Base-by-base conservation (phyloP, 2,797 vertebrate genomes). In the Adelosebastes latens region DNA sequence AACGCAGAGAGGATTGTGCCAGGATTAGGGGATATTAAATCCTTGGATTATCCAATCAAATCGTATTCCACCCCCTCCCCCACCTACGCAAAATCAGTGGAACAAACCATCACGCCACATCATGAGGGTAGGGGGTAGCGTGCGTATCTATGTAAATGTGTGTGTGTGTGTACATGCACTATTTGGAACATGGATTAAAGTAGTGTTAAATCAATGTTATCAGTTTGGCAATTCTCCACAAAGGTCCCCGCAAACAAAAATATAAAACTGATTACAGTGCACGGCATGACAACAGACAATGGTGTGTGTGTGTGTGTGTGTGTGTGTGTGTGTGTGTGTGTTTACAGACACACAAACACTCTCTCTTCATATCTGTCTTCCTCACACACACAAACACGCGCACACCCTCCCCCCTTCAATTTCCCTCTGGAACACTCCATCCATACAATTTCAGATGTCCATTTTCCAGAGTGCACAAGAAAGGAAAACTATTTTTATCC, bases 1-100 rank as follows among this genome's bases (percentile, higher is more conserved):
- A 94, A 95, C 90, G 89, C 94, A 91, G 91, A 95, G 93, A 94
- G 95, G 95, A 94, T 96, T 96, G 95, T 93, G 87, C 88, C 90
- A 91, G 96, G 96, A 96, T 96, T 96, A 96, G 72, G 81, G 88
- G 91, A 94, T 94, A 95, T 95, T 95, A 97, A 97, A 97, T 96
- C 96, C 94, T 82, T 89, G 94, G 97, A 97, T 97, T 96, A 97
- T 97, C 96, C 96, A 94, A 92, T 95, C 93, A 89, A 94, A 96
- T 95, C 89, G 88, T 93, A 96, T 95, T 95, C 93, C 82, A 72
- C 80, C 82, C 87, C 89, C 92, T 88, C 92, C 88, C 92, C 92
- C 90, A 82, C 88, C 87, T 62, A 86, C 67, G 10, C 87, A 90
- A 88, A 94, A 91, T 92, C 94, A 92, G 59, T 77, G 90, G 93